Base-by-base conservation (phyloP, 1,140 invertebrate species). In the Drosophila grimshawi region DNA sequence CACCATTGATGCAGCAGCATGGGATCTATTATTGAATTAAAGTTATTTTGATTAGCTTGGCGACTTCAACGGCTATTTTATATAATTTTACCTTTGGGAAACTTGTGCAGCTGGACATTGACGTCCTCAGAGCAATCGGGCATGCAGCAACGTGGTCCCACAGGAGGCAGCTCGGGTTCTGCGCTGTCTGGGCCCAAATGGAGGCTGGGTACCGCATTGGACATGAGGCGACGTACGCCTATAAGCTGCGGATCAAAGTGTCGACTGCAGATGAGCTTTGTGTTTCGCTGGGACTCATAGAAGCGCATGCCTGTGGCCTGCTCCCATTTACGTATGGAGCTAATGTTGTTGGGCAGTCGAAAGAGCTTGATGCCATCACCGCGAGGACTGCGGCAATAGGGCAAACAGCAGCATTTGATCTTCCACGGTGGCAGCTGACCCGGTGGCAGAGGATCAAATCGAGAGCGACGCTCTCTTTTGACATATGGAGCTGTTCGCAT, bases 351-450 rank as follows among this genome's bases (percentile, higher is more conserved):
- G 8, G 86, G 86, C 48, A 90, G 61, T 5, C 86, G 81, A 11
- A 90, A 90, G 0, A 90, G 63, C 51, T 90, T 86, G 30, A 90
- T 90, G 57, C 81, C 81, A 35, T 90, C 81, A 19, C 81, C 86
- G 2, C 86, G 76, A 1, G 76, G 83, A 27, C 68, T 51, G 1
- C 86, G 86, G 5, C 86, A 90, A 27, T 90, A 79, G 6, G 86
- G 86, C 4, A 90, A 49, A 2, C 86, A 90, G 49, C 86, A 90
- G 10, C 57, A 57, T n/a, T 89, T 89, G 0, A 81, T 82, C n/a
- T 90, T 90, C 78, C 80, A 88, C 3, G 64, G 63, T 3, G 74
- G 64, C 33, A 59, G 6, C 30, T 69, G 75, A 3, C 56, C 76
- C 2, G 76, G 29, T n/a, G 66, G 66, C 37, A 41, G 61, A 1